Evolutionary conservation across 2,113 vertebrate genomes (phyloP).

Genomic region (Otocyon megalotis): DNA sequence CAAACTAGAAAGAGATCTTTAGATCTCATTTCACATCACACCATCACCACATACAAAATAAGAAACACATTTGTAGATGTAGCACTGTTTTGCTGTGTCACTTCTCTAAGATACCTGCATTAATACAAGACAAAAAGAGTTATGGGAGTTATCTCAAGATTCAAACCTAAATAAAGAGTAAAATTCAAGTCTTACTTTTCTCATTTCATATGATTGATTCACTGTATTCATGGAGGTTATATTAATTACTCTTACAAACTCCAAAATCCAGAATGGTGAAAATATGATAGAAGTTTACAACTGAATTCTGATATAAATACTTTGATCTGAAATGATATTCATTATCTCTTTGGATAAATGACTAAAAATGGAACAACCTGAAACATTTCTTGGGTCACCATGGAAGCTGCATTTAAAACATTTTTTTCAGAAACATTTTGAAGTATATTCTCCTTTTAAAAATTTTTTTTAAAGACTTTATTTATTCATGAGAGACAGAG

Average conservation of each 20-base stretch:
- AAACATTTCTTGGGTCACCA: not conserved
- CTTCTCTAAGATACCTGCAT: not conserved
- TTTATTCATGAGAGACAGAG: not conserved
- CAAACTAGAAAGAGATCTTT: not conserved
- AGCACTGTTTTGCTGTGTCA: not conserved
- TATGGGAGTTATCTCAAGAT: not conserved
- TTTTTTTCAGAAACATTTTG: not conserved
- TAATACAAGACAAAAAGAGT: conserved; percentile 6
- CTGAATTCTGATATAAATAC: not conserved
- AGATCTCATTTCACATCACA: not conserved
- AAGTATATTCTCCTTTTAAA: conserved; percentile 11
- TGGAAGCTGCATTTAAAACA: not conserved
- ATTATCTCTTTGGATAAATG: not conserved
- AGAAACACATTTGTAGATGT: not conserved
- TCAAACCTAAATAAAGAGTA: not conserved
- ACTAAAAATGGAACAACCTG: not conserved
- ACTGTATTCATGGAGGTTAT: not conserved
- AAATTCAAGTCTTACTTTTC: not conserved
- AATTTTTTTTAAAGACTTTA: not conserved
- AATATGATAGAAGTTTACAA: not conserved
- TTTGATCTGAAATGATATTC: not conserved
- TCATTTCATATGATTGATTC: not conserved
- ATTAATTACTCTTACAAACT: not conserved
- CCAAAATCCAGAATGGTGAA: not conserved
- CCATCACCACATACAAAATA: not conserved